A percentile compares a stretch with the other conserved stretches of the same genome.
Evolutionary conservation across 2,113 vertebrate species (phyloP).

Genomic region (Stomatorhinus ivindoensis): DNA sequence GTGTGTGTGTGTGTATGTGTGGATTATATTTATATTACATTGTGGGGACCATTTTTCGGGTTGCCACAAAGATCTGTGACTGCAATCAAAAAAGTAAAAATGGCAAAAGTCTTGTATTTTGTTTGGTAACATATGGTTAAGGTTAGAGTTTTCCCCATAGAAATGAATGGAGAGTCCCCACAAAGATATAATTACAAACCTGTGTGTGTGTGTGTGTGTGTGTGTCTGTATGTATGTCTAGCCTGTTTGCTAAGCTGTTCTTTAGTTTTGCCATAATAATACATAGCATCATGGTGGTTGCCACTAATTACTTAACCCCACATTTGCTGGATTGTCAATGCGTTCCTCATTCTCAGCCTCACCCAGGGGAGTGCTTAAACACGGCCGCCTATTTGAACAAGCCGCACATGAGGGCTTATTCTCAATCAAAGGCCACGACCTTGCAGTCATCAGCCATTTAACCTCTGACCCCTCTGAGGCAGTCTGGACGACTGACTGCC

Average conservation of each 20-base stretch:
- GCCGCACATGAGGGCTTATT: constrained; percentile 26
- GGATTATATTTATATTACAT: no score
- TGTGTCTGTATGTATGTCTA: neutral
- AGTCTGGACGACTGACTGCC: constrained; percentile 18
- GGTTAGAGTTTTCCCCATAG: no score
- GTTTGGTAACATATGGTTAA: no score
- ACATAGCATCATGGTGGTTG: neutral
- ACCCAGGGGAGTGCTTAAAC: constrained; percentile 24
- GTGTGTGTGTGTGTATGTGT: neutral
- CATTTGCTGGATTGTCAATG: constrained; percentile 3
- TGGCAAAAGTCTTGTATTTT: no score
- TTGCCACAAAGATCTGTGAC: no score
- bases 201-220: neutral
- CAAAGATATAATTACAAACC: no score
- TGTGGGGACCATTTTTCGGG: no score
- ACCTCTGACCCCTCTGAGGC: constrained; percentile 28
- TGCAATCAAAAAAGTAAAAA: no score
- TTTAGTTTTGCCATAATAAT: neutral
- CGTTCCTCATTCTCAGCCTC: constrained; percentile 13
- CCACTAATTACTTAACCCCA: constrained; percentile 10
- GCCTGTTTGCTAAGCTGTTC: neutral
- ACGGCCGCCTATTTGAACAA: constrained; percentile 15
- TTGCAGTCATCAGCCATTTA: constrained; percentile 26
- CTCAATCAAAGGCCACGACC: constrained; percentile 24
- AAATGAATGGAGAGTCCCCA: no score